Evolutionary conservation across 2,888 invertebrate species (phyloP).

Genomic region (Caprella mutica): DNA sequence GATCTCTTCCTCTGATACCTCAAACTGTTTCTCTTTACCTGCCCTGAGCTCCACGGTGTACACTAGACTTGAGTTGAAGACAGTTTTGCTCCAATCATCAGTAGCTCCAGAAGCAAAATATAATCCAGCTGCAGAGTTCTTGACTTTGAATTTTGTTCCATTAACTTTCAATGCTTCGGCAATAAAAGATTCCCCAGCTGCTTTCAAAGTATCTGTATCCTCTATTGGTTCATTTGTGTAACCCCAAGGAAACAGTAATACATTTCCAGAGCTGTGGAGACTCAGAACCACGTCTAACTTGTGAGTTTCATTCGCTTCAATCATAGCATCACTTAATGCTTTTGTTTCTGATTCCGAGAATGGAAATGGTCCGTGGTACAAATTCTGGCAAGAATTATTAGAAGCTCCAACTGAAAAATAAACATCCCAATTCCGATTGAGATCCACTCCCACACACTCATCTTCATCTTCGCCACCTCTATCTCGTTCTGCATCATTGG

Average conservation of each 20-base stretch:
- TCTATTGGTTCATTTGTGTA: slow-evolving; percentile 13
- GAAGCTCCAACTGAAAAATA: slow-evolving; percentile 26
- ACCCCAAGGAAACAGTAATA: slow-evolving; percentile 38
- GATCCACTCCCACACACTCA: slow-evolving; percentile 41
- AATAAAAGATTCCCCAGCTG: slow-evolving; percentile 6
- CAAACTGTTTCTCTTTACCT: slow-evolving; percentile 69
- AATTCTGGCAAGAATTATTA: slow-evolving; percentile 14
- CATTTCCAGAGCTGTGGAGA: slow-evolving; percentile 39
- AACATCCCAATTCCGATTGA: slow-evolving; percentile 41
- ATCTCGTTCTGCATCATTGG: too few species aligned
- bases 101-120: slow-evolving; percentile 28
- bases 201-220: not conserved
- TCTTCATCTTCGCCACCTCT: not conserved
- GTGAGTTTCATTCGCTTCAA: not conserved
- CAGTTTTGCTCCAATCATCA: slow-evolving; percentile 43
- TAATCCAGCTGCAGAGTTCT: slow-evolving; percentile 10
- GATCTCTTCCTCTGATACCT: slow-evolving; percentile 66
- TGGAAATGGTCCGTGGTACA: slow-evolving; percentile 20
- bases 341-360: slow-evolving; percentile 34
- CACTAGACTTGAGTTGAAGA: slow-evolving; percentile 66
- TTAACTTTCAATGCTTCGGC: not conserved
- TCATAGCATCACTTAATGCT: slow-evolving; percentile 22
- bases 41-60: slow-evolving; percentile 81
- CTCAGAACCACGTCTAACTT: too few species aligned
- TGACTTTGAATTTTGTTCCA: slow-evolving; percentile 16